A percentile compares a stretch with the other conserved stretches of the same genome.
phyloP scores from a whole-genome alignment of 2,113 vertebrate genomes.

The Morone saxatilis region DNA sequence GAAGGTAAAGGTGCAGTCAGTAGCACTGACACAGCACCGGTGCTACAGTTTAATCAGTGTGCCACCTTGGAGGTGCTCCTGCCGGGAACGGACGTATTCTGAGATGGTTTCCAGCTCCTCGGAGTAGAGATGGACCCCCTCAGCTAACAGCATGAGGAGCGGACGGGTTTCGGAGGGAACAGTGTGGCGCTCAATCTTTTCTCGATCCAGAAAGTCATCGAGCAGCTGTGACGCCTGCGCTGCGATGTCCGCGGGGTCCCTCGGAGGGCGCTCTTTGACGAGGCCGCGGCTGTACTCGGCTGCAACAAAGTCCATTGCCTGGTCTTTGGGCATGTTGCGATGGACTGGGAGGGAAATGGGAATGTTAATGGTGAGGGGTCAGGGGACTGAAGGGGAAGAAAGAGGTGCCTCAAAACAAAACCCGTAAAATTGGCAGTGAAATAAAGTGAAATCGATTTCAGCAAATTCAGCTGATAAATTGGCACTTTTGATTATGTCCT shows the following conservation, averaged over 20 bases:
- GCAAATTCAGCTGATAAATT: not conserved
- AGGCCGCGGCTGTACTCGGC: slow-evolving; percentile 80
- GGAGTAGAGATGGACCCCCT: slow-evolving; percentile 80
- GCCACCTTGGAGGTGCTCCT: slow-evolving; percentile 81
- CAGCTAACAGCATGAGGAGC: slow-evolving; percentile 83
- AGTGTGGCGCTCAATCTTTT: slow-evolving; percentile 73
- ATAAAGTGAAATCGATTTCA: not conserved
- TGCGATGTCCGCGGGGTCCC: slow-evolving; percentile 79
- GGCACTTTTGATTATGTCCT: not conserved
- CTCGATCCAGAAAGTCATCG: slow-evolving; percentile 82
- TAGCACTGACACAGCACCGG: not conserved
- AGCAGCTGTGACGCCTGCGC: slow-evolving; percentile 82
- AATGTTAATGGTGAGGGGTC: slow-evolving; percentile 35
- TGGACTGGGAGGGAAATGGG: slow-evolving; percentile 78
- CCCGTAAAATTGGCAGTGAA: not conserved
- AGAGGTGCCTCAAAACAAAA: slow-evolving; percentile 8
- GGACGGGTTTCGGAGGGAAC: slow-evolving; percentile 78
- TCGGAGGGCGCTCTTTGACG: slow-evolving; percentile 68
- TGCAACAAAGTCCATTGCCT: slow-evolving; percentile 82
- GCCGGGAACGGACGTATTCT: slow-evolving; percentile 78
- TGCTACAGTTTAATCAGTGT: not conserved
- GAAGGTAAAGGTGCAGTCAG: not conserved
- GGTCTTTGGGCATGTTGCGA: slow-evolving; percentile 86
- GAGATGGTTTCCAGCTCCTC: slow-evolving; percentile 81
- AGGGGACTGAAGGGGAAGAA: slow-evolving; percentile 7